Conservation (phyloP, 2,113 vertebrate genomes). For the Ochotona princeps region DNA sequence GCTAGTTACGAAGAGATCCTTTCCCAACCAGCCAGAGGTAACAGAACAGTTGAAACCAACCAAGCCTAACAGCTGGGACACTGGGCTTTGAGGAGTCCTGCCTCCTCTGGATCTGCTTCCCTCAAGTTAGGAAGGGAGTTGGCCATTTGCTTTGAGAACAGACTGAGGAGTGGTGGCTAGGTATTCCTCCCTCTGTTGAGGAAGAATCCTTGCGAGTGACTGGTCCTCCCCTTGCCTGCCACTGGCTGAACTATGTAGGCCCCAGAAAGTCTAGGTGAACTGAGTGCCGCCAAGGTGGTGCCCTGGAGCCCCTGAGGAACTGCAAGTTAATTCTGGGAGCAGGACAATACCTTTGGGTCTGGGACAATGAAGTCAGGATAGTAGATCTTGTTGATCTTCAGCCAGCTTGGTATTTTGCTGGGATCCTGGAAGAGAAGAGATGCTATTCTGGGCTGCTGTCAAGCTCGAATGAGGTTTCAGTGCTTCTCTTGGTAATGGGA, state of each 20-base stretch:
- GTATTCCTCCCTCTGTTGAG: neutral
- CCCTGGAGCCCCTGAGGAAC: neutral
- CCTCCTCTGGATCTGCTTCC: neutral
- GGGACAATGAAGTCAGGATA: constrained; percentile 98
- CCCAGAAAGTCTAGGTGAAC: neutral
- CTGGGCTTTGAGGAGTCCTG: neutral
- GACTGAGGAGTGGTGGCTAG: neutral
- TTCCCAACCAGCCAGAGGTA: neutral
- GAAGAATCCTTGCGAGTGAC: neutral
- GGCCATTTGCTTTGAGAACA: neutral
- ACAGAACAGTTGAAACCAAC: neutral
- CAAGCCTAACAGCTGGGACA: neutral
- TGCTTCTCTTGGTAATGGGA: neutral
- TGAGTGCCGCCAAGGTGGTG: neutral
- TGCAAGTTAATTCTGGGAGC: neutral
- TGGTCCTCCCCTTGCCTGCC: neutral
- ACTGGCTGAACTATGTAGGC: neutral
- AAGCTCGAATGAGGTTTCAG: neutral
- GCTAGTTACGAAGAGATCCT: neutral
- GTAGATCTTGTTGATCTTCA: constrained; percentile 99
- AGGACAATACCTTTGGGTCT: constrained; percentile 92
- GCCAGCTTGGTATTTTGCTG: constrained; percentile 95
- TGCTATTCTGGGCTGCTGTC: neutral
- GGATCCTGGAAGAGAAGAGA: constrained; percentile 89
- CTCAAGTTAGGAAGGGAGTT: neutral